A percentile compares a stretch with the other conserved stretches of the same genome.
These are phyloP conservation scores for Zaprionus kolodkinae DNA, from an alignment of 1,140 invertebrate species.

Conservation along the genomic window DNA sequence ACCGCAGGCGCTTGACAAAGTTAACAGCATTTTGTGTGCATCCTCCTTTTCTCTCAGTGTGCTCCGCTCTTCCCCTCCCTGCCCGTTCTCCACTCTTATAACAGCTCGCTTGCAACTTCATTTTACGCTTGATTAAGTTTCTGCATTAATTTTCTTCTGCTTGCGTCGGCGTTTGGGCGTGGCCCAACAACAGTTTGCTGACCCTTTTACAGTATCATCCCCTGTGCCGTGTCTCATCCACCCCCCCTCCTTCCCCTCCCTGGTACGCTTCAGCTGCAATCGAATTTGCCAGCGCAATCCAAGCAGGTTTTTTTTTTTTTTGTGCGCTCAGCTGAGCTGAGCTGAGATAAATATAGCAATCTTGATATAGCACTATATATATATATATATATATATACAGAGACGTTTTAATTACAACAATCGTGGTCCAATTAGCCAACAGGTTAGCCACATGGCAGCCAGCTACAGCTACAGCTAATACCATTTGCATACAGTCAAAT, in stretches of 20 bases:
- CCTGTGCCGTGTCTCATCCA: conserved; percentile 26
- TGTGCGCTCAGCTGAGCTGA: conserved; percentile 21
- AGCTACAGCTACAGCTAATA: too few relatives aligned
- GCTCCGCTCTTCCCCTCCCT: neutral
- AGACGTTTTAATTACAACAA: conserved; percentile 26
- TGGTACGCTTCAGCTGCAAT: conserved; percentile 59
- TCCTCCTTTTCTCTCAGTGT: neutral
- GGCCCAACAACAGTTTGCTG: conserved; percentile 32
- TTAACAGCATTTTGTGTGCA: conserved; percentile 16
- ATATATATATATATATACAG: conserved; percentile 2
- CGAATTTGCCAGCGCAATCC: conserved; percentile 60
- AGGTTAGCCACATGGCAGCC: conserved; percentile 30
- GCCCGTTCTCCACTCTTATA: neutral
- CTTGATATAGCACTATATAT: neutral
- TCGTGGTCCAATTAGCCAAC: conserved; percentile 52
- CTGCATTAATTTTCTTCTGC: conserved; percentile 63
- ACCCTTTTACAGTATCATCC: conserved; percentile 44
- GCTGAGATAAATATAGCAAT: neutral
- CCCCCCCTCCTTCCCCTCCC: neutral
- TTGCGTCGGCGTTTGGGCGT: neutral
- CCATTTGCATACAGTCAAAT: conserved; percentile 44
- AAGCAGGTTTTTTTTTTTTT: neutral
- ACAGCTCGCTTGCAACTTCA: conserved; percentile 36
- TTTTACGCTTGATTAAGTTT: conserved; percentile 71
- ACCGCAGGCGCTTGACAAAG: conserved; percentile 12